A percentile compares a stretch with the other conserved stretches of the same genome.
phyloP scores from a whole-genome alignment of 1,140 invertebrate species.

The Medauroidea extradentata region DNA sequence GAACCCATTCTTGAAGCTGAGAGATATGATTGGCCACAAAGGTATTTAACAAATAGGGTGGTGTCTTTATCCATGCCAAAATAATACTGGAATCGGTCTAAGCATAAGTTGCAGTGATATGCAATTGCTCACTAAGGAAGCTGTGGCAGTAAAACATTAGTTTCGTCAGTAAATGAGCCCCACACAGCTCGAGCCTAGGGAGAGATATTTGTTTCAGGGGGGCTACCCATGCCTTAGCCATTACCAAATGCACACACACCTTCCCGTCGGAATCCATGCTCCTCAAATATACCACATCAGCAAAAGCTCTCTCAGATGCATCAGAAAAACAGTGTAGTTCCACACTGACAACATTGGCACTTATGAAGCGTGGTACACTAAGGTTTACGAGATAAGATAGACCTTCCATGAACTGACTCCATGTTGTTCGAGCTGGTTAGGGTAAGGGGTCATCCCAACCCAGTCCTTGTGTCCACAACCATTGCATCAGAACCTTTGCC shows the following conservation, averaged over 20 bases:
- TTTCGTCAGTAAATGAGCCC: slow-evolving; percentile 31
- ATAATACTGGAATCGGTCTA: too few relatives aligned
- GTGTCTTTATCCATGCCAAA: too few relatives aligned
- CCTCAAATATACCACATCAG: slow-evolving; percentile 29
- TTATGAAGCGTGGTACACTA: slow-evolving; percentile 16
- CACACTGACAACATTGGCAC: too few relatives aligned
- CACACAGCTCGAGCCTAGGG: slow-evolving; percentile 44
- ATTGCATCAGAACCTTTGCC: too few relatives aligned
- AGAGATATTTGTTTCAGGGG: slow-evolving; percentile 37
- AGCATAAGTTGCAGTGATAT: too few relatives aligned
- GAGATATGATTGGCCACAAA: too few relatives aligned
- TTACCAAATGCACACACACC: slow-evolving; percentile 24
- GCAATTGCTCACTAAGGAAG: too few relatives aligned
- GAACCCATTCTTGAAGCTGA: too few relatives aligned
- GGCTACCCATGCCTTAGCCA: slow-evolving; percentile 37
- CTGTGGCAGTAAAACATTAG: slow-evolving; percentile 11
- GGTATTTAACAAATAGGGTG: too few relatives aligned
- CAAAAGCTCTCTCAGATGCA: slow-evolving; percentile 18
- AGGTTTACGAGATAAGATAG: slow-evolving; percentile 21
- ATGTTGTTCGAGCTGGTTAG: not conserved
- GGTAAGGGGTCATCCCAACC: too few relatives aligned
- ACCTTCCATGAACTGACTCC: not conserved
- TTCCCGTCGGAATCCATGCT: not conserved
- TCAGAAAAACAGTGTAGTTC: slow-evolving; percentile 35
- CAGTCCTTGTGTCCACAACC: too few relatives aligned